These are phyloP conservation scores for Aleiodes sp. DNA, from an alignment of 1,140 invertebrate species.

Conservation along the genomic window DNA sequence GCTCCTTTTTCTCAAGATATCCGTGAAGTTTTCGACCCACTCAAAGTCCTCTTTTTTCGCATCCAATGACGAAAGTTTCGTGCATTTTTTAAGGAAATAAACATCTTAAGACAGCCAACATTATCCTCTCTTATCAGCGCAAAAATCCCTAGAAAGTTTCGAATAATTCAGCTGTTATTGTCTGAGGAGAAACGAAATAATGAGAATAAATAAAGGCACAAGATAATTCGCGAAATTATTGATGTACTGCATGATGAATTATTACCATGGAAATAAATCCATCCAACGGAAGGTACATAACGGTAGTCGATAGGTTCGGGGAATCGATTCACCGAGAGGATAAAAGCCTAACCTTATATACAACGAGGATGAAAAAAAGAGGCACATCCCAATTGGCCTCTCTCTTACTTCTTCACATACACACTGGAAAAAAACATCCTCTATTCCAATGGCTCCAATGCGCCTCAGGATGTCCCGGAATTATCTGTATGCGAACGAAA, in stretches of 20 bases:
- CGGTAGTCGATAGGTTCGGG: constrained; percentile 24
- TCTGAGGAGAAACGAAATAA: background rate
- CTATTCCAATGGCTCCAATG: constrained; percentile 15
- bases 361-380: background rate
- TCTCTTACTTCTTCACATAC: background rate
- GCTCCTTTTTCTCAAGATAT: background rate
- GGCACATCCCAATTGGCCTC: background rate
- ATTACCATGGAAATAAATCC: constrained; percentile 28
- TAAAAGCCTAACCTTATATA: constrained; percentile 16
- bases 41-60: too few relatives aligned
- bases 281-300: constrained; percentile 17
- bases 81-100: too few relatives aligned
- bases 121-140: background rate
- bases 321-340: constrained; percentile 20
- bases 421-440: background rate
- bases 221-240: constrained; percentile 10
- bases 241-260: constrained; percentile 17
- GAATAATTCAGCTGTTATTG: background rate
- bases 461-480: constrained; percentile 12
- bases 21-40: too few relatives aligned
- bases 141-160: background rate
- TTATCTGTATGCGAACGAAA: constrained; percentile 10
- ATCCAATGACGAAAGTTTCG: too few relatives aligned
- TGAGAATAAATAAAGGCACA: background rate
- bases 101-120: too few relatives aligned